A percentile compares a stretch with the other conserved stretches of the same genome.
phyloP scores from a whole-genome alignment of 1,140 invertebrate genomes.

The Drosophila baimaii region DNA sequence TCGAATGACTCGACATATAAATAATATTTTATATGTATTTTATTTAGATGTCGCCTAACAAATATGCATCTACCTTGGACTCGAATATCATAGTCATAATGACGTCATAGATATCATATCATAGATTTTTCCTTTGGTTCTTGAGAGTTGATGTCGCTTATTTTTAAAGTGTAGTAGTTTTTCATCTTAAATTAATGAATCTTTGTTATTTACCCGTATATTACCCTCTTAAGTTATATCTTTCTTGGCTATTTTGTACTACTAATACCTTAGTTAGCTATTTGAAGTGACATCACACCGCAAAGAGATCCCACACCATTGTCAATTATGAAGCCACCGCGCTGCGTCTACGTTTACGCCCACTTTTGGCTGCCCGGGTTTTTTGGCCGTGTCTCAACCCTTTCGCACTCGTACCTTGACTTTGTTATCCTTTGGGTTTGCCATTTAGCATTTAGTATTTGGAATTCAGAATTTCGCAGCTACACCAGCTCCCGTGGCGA shows the following conservation, averaged over 20 bases:
- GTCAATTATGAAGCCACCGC: conserved; percentile 22
- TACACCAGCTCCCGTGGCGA: conserved; percentile 39
- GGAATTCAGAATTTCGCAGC: conserved; percentile 28
- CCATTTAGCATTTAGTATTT: conserved; percentile 23
- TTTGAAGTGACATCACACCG: background rate
- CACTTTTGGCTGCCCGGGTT: conserved; percentile 51
- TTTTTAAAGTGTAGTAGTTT: too few species aligned
- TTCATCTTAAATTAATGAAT: too few species aligned
- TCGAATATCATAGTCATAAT: too few species aligned
- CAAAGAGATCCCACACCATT: conserved; percentile 1
- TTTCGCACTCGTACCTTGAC: conserved; percentile 47
- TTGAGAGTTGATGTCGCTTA: too few species aligned
- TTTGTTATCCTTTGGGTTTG: conserved; percentile 36
- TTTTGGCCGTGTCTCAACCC: conserved; percentile 57
- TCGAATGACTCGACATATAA: background rate
- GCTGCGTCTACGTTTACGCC: conserved; percentile 60
- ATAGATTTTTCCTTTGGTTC: too few species aligned
- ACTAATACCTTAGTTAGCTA: background rate
- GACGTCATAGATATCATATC: too few species aligned
- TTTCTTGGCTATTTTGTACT: background rate
- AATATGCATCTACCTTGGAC: too few species aligned
- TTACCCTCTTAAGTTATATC: background rate
- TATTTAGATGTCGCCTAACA: too few species aligned
- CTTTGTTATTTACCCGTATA: background rate
- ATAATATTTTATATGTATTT: too few species aligned